Evolutionary conservation across 2,888 invertebrate species (phyloP), one percentile per base, ranked within the genome.

Genomic region (Globia sparganii): DNA sequence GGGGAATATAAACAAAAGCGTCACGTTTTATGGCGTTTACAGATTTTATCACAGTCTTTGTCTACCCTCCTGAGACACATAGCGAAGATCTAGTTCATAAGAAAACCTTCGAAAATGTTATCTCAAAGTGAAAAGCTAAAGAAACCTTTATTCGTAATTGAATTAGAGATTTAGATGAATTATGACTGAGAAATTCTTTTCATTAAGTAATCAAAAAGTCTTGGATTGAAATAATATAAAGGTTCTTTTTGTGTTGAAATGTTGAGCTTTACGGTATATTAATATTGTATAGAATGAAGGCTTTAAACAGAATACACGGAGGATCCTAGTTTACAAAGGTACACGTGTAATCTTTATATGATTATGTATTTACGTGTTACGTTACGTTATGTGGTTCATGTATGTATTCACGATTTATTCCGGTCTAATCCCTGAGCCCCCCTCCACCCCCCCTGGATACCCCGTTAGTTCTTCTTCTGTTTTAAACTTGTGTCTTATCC

Each of bases 141-240:
- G 67, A 82, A 74, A 78, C 74, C 72, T 83, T 81, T 73, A 68
- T 53, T 49, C 78, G 59, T 85, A 85, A 85, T 78, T 76, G 76
- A 84, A 84, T 82, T 66, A 68, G 49, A 80, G 65, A 53, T 80
- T 49, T 61, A 65, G 46, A 72, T 80, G 84, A 84, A 82, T 68
- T 61, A 75, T n/a, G 62, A 71, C 76, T 69, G 59, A 62, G 67
- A 61, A 61, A 80, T 69, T 84, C 61, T 80, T 76, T 84, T 72
- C 76, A 80, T 84, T 76, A 80, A 72, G 76, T 82, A 84, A 82
- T 84, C 82, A 76, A 76, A 83, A 75, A 59, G 59, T 84, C 83
- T 61, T 71, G 28, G 49, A 65, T 82, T 84, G 65, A 40, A 65
- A 76, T 71, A 68, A 61, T 71, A 68, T 72, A 80, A 82, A 61